phyloP scores from a whole-genome alignment of 2,113 vertebrate genomes.

The Hepsetus odoe region DNA sequence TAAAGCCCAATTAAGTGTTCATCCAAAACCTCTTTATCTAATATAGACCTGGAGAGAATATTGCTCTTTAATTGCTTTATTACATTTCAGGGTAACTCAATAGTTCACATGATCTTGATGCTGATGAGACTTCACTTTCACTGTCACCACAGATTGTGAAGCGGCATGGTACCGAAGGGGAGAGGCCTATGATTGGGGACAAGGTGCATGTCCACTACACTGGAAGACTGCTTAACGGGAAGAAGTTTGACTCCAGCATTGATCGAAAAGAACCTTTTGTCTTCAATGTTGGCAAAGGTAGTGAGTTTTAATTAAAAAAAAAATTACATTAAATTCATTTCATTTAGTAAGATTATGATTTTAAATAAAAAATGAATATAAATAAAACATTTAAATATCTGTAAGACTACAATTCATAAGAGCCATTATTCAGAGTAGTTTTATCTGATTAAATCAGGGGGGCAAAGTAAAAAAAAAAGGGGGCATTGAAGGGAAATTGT shows the following conservation, averaged over 20 bases:
- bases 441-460: no score
- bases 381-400: no score
- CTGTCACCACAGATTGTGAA: conserved; percentile 81
- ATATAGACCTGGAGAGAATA: neutral
- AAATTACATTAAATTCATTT: neutral
- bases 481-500: no score
- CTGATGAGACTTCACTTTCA: neutral
- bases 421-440: no score
- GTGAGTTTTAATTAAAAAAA: neutral
- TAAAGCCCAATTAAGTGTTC: neutral
- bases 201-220: conserved; percentile 93
- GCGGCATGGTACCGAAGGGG: conserved; percentile 77
- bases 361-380: no score
- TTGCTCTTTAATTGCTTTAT: neutral
- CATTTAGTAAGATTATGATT: neutral
- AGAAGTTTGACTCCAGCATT: conserved; percentile 91
- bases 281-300: conserved; percentile 93
- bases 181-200: conserved; percentile 92
- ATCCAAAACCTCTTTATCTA: neutral
- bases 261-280: conserved; percentile 89
- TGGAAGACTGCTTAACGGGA: conserved; percentile 87
- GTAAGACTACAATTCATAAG: no score
- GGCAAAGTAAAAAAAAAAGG: no score
- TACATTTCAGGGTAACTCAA: neutral
- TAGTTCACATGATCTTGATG: neutral